Evolutionary conservation across 2,888 invertebrate genomes (phyloP).

Genomic region (Cyclophora albipunctata): DNA sequence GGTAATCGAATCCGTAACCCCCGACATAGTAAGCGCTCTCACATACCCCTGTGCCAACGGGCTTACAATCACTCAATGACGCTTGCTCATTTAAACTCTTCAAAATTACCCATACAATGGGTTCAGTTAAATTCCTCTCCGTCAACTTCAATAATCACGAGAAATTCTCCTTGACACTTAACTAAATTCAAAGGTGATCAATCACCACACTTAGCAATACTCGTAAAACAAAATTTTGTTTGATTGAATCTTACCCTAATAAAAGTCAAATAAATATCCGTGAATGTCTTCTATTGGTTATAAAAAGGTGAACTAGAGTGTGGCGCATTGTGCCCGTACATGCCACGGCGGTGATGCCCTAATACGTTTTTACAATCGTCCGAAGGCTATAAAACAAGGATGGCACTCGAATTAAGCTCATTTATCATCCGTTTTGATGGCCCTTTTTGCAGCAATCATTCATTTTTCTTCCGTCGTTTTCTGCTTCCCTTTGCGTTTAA

Average conservation of each 20-base stretch:
- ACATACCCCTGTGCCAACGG: too few species aligned
- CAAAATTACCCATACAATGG: too few species aligned
- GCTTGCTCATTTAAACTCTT: too few species aligned
- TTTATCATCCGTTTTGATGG: constrained; percentile 75
- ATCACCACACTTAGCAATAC: too few species aligned
- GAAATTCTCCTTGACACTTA: too few species aligned
- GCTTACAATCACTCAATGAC: too few species aligned
- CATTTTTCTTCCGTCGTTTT: constrained; percentile 73
- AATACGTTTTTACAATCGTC: constrained; percentile 75
- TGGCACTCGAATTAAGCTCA: constrained; percentile 69
- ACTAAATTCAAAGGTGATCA: too few species aligned
- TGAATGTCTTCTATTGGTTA: constrained; percentile 46
- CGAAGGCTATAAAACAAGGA: constrained; percentile 71
- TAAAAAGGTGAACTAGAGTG: constrained; percentile 61
- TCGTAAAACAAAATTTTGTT: constrained; percentile 10
- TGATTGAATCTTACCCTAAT: constrained; percentile 41
- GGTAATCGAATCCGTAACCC: too few species aligned
- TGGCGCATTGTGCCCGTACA: constrained; percentile 41
- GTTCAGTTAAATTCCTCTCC: too few species aligned
- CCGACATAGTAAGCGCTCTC: too few species aligned
- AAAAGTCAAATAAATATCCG: constrained; percentile 52
- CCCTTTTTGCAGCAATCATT: constrained; percentile 75
- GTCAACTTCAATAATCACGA: too few species aligned
- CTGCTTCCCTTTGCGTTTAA: constrained; percentile 66
- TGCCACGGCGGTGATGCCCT: constrained; percentile 38